phyloP scores from a whole-genome alignment of 1,140 invertebrate genomes.

The Arctopsyche grandis region DNA sequence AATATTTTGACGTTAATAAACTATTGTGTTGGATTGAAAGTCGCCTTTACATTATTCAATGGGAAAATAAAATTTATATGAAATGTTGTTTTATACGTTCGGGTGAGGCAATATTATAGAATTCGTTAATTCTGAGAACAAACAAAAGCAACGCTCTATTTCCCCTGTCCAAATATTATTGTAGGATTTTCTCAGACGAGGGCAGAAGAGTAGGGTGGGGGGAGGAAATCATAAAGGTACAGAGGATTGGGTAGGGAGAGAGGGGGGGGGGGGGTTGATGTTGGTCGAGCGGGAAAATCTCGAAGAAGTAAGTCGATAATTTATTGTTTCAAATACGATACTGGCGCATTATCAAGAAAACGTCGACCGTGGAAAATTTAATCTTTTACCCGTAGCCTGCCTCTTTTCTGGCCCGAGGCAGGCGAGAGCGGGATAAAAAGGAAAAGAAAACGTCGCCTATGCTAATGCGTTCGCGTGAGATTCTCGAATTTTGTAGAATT shows the following conservation, averaged over 20 bases:
- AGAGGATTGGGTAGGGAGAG: no score
- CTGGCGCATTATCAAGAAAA: conserved; percentile 42
- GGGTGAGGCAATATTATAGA: background rate
- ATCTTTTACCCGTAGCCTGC: conserved; percentile 12
- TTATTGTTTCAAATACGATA: conserved; percentile 41
- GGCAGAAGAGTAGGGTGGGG: background rate
- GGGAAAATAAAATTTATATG: background rate
- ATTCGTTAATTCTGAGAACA: conserved; percentile 18
- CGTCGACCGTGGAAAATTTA: conserved; percentile 35
- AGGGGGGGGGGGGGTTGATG: no score
- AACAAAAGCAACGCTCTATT: conserved; percentile 20
- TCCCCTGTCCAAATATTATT: conserved; percentile 35
- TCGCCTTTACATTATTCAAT: no score
- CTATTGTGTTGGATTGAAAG: background rate
- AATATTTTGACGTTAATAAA: conserved; percentile 9
- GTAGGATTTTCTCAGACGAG: background rate
- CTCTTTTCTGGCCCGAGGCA: background rate
- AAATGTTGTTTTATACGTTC: background rate
- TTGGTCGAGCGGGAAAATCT: conserved; percentile 1
- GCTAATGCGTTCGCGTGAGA: background rate
- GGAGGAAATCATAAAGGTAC: no score
- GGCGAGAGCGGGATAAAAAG: background rate
- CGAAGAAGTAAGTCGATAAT: conserved; percentile 33
- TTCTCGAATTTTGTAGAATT: background rate
- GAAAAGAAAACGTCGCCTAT: background rate